Conservation (phyloP, 2,797 vertebrate species). For the Diglossa cyanea region DNA sequence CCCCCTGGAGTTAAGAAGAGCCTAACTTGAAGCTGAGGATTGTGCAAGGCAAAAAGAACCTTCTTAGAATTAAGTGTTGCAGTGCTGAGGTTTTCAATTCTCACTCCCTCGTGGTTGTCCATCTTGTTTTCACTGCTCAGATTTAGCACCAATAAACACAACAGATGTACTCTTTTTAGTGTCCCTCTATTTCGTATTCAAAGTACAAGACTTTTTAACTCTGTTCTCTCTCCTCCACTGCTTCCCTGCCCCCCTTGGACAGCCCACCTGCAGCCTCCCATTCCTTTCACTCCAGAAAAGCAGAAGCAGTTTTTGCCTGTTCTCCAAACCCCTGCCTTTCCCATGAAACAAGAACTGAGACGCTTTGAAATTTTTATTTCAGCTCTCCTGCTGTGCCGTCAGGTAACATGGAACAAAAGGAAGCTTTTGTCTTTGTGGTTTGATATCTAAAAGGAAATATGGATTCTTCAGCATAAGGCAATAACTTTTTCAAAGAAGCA, state of each 20-base stretch:
- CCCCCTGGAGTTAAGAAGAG: neutral
- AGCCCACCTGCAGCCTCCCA: conserved; percentile 7
- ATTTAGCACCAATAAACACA: neutral
- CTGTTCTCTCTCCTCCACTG: neutral
- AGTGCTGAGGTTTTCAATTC: neutral
- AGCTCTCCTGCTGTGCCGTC: conserved; percentile 12
- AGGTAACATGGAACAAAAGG: conserved; percentile 14
- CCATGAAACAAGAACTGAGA: neutral
- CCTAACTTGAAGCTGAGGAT: neutral
- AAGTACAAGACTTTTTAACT: neutral
- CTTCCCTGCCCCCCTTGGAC: neutral
- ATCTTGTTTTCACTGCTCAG: neutral
- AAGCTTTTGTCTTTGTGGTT: conserved; percentile 28
- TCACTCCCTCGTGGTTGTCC: neutral
- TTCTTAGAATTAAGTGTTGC: neutral
- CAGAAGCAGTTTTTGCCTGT: neutral
- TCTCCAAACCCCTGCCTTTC: neutral
- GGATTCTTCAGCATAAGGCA: neutral
- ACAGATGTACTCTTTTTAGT: neutral
- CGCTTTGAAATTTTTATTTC: neutral
- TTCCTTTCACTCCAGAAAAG: conserved; percentile 14
- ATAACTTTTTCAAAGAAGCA: neutral
- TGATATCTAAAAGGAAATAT: neutral
- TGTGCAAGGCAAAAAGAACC: neutral
- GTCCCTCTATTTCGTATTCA: neutral